Percentiles rank a stretch among this genome's conserved stretches.
These are phyloP conservation scores for Cyrtonyx montezumae DNA, from an alignment of 2,113 vertebrate species.

Conservation along the genomic window DNA sequence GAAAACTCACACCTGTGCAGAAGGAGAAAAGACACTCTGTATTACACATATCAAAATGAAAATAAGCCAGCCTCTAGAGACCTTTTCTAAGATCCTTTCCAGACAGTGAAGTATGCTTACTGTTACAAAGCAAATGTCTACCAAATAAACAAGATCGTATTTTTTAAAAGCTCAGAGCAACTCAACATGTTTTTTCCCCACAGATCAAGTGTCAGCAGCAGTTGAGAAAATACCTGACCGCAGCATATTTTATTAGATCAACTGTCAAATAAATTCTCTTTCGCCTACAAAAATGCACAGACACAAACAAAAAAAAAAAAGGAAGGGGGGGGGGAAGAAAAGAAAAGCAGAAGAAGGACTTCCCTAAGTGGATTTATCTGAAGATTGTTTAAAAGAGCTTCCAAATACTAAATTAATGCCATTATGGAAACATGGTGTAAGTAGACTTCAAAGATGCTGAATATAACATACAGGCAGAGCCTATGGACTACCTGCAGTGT, in stretches of 20 bases:
- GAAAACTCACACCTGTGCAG: not conserved
- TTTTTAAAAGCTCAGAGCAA: not conserved
- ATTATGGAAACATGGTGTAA: not conserved
- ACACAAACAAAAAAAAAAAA: not conserved
- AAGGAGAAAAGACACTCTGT: not conserved
- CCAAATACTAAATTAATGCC: not conserved
- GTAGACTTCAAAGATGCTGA: not conserved
- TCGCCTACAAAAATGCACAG: not conserved
- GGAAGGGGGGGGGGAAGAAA: fast-evolving
- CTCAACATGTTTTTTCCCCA: not conserved
- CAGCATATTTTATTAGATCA: slow-evolving; percentile 25
- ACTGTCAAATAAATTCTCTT: slow-evolving; percentile 8
- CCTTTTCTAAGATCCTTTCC: not conserved
- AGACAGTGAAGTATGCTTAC: not conserved
- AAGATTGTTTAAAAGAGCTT: not conserved
- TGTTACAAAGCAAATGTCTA: not conserved
- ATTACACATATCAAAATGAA: not conserved
- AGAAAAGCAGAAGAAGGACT: not conserved
- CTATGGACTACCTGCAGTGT: not conserved
- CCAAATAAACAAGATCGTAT: not conserved
- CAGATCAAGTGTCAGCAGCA: slow-evolving; percentile 12
- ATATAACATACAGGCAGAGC: not conserved
- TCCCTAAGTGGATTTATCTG: not conserved
- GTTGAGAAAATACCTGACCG: not conserved
- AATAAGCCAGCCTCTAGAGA: not conserved